Evolutionary conservation across 2,797 vertebrate genomes (phyloP).

Genomic region (Sebastes iracundus): DNA sequence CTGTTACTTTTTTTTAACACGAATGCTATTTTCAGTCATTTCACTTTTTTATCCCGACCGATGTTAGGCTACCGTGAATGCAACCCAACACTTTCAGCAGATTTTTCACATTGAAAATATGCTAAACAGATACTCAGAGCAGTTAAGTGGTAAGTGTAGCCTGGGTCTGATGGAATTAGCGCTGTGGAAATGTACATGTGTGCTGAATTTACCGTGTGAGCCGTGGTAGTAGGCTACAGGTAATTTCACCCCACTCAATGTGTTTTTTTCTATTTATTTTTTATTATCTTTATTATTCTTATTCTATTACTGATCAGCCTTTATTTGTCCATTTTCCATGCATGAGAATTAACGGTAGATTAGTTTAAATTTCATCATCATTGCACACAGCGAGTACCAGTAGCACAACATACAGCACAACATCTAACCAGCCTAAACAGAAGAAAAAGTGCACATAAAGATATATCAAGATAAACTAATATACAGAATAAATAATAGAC

Average conservation of each 20-base stretch:
- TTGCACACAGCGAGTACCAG: background rate
- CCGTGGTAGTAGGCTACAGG: background rate
- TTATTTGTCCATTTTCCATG: background rate
- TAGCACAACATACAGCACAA: background rate
- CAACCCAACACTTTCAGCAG: no score
- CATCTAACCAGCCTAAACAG: background rate
- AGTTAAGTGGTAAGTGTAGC: background rate
- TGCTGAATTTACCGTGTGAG: background rate
- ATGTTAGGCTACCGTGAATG: no score
- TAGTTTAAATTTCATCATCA: background rate
- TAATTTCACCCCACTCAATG: background rate
- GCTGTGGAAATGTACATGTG: background rate
- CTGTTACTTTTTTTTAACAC: background rate
- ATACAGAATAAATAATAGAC: background rate
- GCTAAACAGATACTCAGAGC: no score
- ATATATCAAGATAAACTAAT: background rate
- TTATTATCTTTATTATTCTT: background rate
- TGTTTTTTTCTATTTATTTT: background rate
- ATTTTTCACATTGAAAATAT: no score
- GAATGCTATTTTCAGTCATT: no score
- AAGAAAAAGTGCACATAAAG: background rate
- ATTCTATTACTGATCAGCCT: background rate
- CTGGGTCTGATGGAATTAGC: background rate
- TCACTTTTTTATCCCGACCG: no score
- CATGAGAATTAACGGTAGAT: background rate